Conservation (phyloP, 2,888 invertebrate species). For the Pterostichus niger region DNA sequence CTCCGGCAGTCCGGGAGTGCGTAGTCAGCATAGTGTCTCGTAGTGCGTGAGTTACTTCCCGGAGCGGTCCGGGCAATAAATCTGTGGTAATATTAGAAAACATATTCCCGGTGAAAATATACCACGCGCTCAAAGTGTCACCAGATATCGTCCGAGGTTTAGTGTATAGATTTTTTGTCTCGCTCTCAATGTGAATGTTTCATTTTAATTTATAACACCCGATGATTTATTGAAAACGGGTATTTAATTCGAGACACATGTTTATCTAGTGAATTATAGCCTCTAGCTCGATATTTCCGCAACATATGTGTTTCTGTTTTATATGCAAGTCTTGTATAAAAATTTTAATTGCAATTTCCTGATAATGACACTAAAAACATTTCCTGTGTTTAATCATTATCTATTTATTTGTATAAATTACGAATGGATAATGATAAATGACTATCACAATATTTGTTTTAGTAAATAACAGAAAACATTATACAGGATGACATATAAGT, state of each 20-base stretch:
- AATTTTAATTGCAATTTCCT: neutral
- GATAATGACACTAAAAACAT: conserved; percentile 19
- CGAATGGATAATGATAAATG: neutral
- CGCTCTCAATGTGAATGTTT: conserved; percentile 27
- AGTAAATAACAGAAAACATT: too few species aligned
- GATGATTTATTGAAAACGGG: conserved; percentile 42
- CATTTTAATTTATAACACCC: conserved; percentile 41
- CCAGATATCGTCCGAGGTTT: neutral
- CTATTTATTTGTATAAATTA: conserved; percentile 16
- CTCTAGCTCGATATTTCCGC: neutral
- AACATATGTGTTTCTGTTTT: conserved; percentile 8
- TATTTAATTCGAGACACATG: conserved; percentile 46
- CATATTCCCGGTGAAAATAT: conserved; percentile 32
- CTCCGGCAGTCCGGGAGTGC: too few species aligned
- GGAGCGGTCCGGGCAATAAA: conserved; percentile 13
- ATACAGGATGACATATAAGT: too few species aligned
- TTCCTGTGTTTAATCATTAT: conserved; percentile 10
- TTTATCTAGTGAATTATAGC: conserved; percentile 20
- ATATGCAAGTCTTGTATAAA: conserved; percentile 9
- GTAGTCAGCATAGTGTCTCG: neutral
- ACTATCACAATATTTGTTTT: too few species aligned
- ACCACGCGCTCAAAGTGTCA: neutral
- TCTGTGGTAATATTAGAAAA: conserved; percentile 48
- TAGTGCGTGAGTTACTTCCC: conserved; percentile 21
- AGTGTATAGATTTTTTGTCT: conserved; percentile 33